Conservation (phyloP, 2,797 vertebrate species). For the Takifugu rubripes region DNA sequence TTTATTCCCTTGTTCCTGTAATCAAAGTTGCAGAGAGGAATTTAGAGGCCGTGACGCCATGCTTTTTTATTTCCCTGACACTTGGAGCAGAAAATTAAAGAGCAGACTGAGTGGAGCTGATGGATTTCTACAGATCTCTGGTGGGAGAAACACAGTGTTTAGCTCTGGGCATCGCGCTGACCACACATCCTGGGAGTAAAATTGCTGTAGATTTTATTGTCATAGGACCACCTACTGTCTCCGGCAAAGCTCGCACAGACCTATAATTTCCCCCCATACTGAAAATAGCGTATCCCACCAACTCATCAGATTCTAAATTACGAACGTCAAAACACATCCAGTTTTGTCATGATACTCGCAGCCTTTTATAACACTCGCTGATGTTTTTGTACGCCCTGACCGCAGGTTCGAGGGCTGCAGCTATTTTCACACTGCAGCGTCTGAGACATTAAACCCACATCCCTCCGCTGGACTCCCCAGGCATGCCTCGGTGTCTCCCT, state of each 20-base stretch:
- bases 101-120: slow-evolving; percentile 55
- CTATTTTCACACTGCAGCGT: slow-evolving; percentile 79
- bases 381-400: slow-evolving; percentile 72
- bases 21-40: slow-evolving; percentile 70
- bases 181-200: slow-evolving; percentile 66
- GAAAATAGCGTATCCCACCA: slow-evolving; percentile 25
- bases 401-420: slow-evolving; percentile 67
- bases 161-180: slow-evolving; percentile 57
- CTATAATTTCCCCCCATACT: slow-evolving; percentile 63
- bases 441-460: slow-evolving; percentile 74
- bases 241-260: slow-evolving; percentile 54
- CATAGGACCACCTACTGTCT: slow-evolving; percentile 73
- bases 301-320: slow-evolving; percentile 51
- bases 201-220: slow-evolving; percentile 59
- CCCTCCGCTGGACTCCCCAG: slow-evolving; percentile 68
- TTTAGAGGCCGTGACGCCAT: slow-evolving; percentile 58
- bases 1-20: slow-evolving; percentile 76
- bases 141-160: slow-evolving; percentile 47
- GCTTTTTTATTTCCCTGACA: slow-evolving; percentile 68
- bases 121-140: slow-evolving; percentile 53
- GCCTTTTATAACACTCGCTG: slow-evolving; percentile 64
- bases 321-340: slow-evolving; percentile 66
- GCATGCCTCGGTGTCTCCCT: slow-evolving; percentile 72
- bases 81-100: slow-evolving; percentile 69
- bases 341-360: slow-evolving; percentile 63